phyloP scores from a whole-genome alignment of 1,140 invertebrate genomes.

The Maniola jurtina region DNA sequence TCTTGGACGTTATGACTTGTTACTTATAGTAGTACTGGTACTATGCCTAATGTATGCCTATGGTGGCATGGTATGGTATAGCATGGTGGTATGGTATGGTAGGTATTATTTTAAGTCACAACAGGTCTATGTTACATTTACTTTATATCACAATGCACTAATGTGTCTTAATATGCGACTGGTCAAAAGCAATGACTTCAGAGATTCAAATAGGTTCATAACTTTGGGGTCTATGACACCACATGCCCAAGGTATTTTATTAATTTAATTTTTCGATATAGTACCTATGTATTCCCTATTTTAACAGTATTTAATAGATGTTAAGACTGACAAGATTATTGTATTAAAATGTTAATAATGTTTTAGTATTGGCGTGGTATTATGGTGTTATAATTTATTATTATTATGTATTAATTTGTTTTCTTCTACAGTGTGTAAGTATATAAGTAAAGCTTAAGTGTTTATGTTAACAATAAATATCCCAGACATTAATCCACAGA shows the following conservation, averaged over 20 bases:
- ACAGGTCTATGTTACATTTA: no score
- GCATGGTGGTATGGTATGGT: no score
- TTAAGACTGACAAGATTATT: slow-evolving; percentile 75
- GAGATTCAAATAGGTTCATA: no score
- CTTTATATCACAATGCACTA: no score
- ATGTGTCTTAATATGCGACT: no score
- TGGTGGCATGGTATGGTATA: no score
- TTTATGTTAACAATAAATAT: slow-evolving; percentile 45
- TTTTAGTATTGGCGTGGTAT: slow-evolving; percentile 52
- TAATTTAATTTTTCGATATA: slow-evolving; percentile 10
- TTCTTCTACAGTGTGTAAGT: slow-evolving; percentile 33
- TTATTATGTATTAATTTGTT: slow-evolving; percentile 33
- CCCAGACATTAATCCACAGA: slow-evolving; percentile 61
- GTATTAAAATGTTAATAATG: slow-evolving; percentile 64
- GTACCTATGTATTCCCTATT: slow-evolving; percentile 25
- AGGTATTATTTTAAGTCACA: no score
- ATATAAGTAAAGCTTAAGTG: slow-evolving; percentile 37
- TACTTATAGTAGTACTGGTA: no score
- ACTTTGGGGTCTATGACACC: no score
- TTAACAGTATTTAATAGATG: slow-evolving; percentile 70
- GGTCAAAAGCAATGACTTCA: no score
- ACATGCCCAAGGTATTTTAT: background rate
- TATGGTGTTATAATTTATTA: slow-evolving; percentile 36
- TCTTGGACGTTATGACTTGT: no score
- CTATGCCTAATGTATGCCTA: no score